Base-by-base conservation (phyloP, 2,797 vertebrate species). In the Catamblyrhynchus diadema region DNA sequence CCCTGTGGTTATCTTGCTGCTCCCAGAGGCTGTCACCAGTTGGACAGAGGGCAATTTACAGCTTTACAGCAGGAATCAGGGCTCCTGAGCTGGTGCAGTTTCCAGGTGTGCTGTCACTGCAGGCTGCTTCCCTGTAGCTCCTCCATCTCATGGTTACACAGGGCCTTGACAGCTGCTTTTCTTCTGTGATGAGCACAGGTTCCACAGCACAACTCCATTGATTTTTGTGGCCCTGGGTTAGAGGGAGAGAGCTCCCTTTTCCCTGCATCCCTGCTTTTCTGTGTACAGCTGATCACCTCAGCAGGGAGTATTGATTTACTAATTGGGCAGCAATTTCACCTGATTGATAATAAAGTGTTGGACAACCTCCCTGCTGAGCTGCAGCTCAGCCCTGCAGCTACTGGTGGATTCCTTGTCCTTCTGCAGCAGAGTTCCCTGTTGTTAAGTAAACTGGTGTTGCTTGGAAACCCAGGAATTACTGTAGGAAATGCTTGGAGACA, bases 391-490 rank as follows among this genome's bases (percentile, higher is more conserved):
- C 87, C 6, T 0, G 89, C 75, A 90, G 82, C 85, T 78, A 45
- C 74, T 39, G 85, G 86, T 90, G 92, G 50, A 91, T 96, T 85
- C 51, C 85, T 91, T 92, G 75, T 95, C 94, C 95, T 96, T 84
- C 78, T 92, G 83, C 96, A 95, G 42, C 74, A 56, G 74, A 94
- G 94, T 93, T 96, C 89, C 92, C 85, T 81, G 70, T 64, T 78
- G 96, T 95, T 97, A 89, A 86, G 66, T 96, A 91, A 97, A 96
- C 95, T 95, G 94, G 93, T 88, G 97, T 97, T 97, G 97, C 97
- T 88, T 97, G 94, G 96, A 96, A 96, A 97, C 97, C 53, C 81
- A 23, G 2, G 12, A 94, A 94, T 95, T 94, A 82, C 78, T 77
- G 59, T 30, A 53, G 89, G 94, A 83, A 87, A 74, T n/a, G 80